Conservation (phyloP, 2,888 invertebrate species). For the Unio pictorum region DNA sequence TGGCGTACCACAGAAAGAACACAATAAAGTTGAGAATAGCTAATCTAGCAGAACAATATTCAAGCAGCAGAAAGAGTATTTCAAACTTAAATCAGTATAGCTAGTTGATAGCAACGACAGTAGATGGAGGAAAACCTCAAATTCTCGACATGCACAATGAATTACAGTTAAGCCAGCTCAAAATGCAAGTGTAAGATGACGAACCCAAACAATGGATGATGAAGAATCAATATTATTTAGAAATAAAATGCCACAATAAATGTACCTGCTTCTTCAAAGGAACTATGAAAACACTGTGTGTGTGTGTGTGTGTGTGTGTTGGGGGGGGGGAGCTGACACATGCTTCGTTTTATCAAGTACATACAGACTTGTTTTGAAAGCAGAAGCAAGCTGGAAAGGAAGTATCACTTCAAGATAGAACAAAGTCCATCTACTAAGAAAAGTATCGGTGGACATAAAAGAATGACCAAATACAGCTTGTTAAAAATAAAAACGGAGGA, state of each 20-base stretch:
- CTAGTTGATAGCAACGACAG: no score
- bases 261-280: constrained; percentile 6
- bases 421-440: constrained; percentile 16
- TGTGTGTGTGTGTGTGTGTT: no score
- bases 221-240: constrained; percentile 4
- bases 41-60: no score
- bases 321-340: no score
- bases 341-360: neutral
- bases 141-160: neutral
- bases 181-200: constrained; percentile 1
- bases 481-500: constrained; percentile 11
- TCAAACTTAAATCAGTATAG: no score
- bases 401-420: constrained; percentile 15
- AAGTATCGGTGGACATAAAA: constrained; percentile 19
- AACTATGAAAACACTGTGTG: constrained; percentile 4
- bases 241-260: constrained; percentile 2
- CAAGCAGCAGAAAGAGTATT: no score
- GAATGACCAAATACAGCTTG: constrained; percentile 18
- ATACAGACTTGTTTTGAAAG: constrained; percentile 16
- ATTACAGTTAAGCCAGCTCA: no score
- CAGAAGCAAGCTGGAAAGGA: constrained; percentile 10
- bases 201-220: neutral
- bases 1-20: no score
- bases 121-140: neutral
- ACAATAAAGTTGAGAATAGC: no score